Evolutionary conservation across 2,888 invertebrate genomes (phyloP).

Genomic region (Galerucella pusilla): DNA sequence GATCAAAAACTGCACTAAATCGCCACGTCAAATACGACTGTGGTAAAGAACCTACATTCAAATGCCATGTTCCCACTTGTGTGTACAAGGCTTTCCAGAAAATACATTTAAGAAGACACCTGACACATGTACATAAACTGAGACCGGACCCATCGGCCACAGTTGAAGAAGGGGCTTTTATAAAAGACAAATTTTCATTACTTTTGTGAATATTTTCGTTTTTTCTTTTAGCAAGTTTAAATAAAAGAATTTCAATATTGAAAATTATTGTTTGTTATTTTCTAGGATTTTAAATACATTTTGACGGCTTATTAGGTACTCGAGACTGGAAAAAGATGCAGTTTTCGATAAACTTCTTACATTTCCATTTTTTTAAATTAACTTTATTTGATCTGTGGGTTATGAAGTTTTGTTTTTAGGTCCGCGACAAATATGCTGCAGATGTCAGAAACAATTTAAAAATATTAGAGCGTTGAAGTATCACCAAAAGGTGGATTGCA

Average conservation of each 20-base stretch:
- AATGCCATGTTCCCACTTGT: conserved; percentile 38
- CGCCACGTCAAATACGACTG: conserved; percentile 78
- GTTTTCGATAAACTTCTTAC: not conserved
- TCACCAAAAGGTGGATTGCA: conserved; percentile 53
- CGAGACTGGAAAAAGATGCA: not conserved
- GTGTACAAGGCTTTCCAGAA: conserved; percentile 33
- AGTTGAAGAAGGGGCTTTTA: not conserved
- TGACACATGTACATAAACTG: conserved; percentile 17
- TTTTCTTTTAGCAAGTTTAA: too few species aligned
- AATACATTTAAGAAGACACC: conserved; percentile 21
- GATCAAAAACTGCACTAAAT: conserved; percentile 78
- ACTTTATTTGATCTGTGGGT: not conserved
- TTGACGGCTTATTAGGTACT: too few species aligned
- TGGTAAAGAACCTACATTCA: conserved; percentile 59
- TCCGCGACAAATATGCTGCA: conserved; percentile 1
- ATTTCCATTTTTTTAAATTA: not conserved
- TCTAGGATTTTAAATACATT: too few species aligned
- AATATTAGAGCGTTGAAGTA: conserved; percentile 45
- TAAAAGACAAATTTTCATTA: not conserved
- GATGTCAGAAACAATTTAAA: conserved; percentile 43
- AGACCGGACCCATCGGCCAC: not conserved
- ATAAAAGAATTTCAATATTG: too few species aligned
- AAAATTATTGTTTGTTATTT: too few species aligned
- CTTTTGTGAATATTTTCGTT: not conserved
- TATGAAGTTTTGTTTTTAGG: conserved; percentile 9